phyloP scores from a whole-genome alignment of 2,113 vertebrate genomes.

The Atlantisia rogersi region DNA sequence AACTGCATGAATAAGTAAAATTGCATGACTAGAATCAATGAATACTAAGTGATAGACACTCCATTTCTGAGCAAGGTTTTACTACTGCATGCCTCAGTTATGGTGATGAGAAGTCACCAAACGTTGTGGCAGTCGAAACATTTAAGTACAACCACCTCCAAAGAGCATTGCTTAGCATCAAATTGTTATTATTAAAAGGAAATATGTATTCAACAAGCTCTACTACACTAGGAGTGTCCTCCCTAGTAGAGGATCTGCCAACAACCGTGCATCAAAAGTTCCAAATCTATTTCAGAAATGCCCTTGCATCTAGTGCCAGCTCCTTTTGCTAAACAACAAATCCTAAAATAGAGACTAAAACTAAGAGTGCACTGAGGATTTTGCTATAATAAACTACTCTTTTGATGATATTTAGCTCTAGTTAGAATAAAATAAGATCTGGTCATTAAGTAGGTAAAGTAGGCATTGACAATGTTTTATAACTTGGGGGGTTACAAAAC shows the following conservation, averaged over 20 bases:
- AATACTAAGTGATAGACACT: background rate
- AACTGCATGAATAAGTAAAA: conserved; percentile 39
- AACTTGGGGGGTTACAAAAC: background rate
- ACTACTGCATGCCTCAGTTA: background rate
- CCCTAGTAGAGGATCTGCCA: background rate
- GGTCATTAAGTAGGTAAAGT: background rate
- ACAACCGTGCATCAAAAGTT: background rate
- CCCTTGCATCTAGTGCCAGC: background rate
- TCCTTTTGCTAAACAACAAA: background rate
- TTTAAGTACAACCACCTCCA: background rate
- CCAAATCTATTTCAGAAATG: background rate
- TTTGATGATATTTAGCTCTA: background rate
- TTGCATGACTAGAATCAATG: background rate
- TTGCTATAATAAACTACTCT: background rate
- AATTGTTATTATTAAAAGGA: background rate
- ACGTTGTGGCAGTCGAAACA: background rate
- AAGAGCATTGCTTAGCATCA: background rate
- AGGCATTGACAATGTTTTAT: background rate
- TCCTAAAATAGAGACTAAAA: background rate
- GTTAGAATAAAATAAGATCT: background rate
- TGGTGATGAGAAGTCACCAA: background rate
- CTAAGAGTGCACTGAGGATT: background rate
- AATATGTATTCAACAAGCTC: background rate
- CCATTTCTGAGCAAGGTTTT: background rate
- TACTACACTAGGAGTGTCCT: background rate